A percentile compares a stretch with the other conserved stretches of the same genome.
Conservation (phyloP, 2,113 vertebrate genomes). For the Cololabis saira region DNA sequence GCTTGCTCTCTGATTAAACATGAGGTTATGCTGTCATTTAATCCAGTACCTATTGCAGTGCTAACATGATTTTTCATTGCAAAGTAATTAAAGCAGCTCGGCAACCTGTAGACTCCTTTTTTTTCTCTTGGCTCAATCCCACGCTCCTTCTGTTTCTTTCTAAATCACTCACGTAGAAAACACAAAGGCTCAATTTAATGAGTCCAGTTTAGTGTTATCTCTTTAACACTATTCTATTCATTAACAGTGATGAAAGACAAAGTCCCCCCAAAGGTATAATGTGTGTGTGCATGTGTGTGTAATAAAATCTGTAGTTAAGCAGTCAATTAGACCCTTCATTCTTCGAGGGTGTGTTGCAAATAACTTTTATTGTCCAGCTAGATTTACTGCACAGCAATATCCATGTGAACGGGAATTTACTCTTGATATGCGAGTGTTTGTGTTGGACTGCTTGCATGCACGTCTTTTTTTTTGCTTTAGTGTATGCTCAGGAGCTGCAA, state of each 20-base stretch:
- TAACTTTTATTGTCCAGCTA: conserved; percentile 29
- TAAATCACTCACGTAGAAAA: conserved; percentile 30
- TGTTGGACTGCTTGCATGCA: neutral
- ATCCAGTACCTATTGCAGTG: conserved; percentile 50
- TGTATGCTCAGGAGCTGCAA: neutral
- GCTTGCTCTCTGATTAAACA: conserved; percentile 32
- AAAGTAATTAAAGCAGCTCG: conserved; percentile 69
- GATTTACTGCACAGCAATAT: conserved; percentile 2
- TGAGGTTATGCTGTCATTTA: conserved; percentile 61
- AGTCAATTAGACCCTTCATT: conserved; percentile 58
- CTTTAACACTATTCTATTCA: conserved; percentile 57
- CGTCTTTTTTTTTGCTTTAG: conserved; percentile 3
- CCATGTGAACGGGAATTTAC: neutral
- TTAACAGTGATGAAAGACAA: conserved; percentile 58
- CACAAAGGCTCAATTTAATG: conserved; percentile 39
- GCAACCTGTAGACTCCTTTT: conserved; percentile 47
- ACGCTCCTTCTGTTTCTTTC: neutral
- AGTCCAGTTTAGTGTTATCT: conserved; percentile 59
- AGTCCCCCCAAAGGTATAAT: conserved; percentile 11
- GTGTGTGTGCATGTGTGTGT: neutral
- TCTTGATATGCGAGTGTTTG: neutral
- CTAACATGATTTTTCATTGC: conserved; percentile 66
- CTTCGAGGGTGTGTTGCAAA: conserved; percentile 37
- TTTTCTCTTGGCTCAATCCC: neutral
- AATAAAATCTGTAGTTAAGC: conserved; percentile 55